Base-by-base conservation (phyloP, 2,888 invertebrate genomes). In the Alcis repandata region DNA sequence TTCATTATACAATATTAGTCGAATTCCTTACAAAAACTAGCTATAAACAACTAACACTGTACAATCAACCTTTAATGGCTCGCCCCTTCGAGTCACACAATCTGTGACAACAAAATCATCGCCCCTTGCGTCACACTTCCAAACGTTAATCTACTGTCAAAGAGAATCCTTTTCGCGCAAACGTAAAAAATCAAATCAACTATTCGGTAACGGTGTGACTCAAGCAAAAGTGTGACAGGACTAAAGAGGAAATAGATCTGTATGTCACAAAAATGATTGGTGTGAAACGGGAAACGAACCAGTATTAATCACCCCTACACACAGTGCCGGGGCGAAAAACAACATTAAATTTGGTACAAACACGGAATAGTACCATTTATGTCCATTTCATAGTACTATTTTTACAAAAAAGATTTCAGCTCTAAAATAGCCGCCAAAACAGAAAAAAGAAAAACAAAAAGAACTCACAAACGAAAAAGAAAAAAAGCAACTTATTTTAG, bases 1-100 rank as follows among this genome's bases (percentile, higher is more conserved):
- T 80, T 82, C 75, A 81, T 84, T 82, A 75, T 88, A 87, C 89
- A 88, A 84, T 74, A 84, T 77, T 82, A 83, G 80, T 78, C 68
- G 74, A 77, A 76, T 74, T 77, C 77, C 76, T 68, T 82, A 83
- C 73, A 86, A 85, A 84, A 79, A 79, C 73, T 81, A 83, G 75
- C 79, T 82, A 83, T 76, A 59, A 61, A 68, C 76, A 73, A 79
- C 85, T 82, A 75, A 79, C 72, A 80, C 75, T 87, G 88, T 86
- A 87, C 76, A 83, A 86, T 72, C 78, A 82, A 85, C 70, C 77
- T 54, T 11, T 43, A 57, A 32, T 7, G 36, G 13, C 51, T 20
- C 20, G 20, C 2, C 20, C 51, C 51, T 8, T n/a, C 17, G n/a
- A n/a, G 33, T 33, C 49, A 49, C 33, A 17, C 49, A 7, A 32